Percentiles rank a stretch among this genome's conserved stretches.
Conservation (phyloP, 2,888 invertebrate genomes). For the Bombylius discolor region DNA sequence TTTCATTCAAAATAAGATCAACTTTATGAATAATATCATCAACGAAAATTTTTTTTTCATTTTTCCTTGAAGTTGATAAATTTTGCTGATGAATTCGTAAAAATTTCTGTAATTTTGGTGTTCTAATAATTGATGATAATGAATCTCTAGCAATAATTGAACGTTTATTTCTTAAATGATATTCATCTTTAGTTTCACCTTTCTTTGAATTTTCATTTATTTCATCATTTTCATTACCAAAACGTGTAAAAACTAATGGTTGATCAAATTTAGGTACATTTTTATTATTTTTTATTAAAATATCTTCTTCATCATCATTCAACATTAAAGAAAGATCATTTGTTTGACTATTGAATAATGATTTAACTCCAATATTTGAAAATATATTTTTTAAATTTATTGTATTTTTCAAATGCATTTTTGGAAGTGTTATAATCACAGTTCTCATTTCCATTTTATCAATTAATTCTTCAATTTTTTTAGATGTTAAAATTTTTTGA, state of each 20-base stretch:
- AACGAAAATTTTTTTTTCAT: constrained; percentile 34
- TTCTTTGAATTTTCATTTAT: background rate
- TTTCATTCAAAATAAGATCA: constrained; percentile 47
- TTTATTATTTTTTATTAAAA: background rate
- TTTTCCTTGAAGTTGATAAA: background rate
- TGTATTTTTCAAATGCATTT: constrained; percentile 53
- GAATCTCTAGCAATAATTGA: background rate
- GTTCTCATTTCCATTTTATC: constrained; percentile 29
- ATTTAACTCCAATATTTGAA: constrained; percentile 43
- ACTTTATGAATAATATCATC: constrained; percentile 49
- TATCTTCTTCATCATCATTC: background rate
- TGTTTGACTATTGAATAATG: constrained; percentile 46
- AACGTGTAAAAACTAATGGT: background rate
- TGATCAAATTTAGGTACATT: background rate
- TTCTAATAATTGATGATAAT: background rate
- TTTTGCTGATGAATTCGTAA: too few species aligned
- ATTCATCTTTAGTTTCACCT: background rate
- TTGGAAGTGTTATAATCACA: constrained; percentile 49
- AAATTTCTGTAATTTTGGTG: background rate
- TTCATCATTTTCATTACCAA: background rate
- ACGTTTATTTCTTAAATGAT: background rate
- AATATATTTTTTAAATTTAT: constrained; percentile 44
- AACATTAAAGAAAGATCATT: constrained; percentile 55
- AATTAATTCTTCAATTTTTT: constrained; percentile 33
- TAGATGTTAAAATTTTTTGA: constrained; percentile 35